Conservation (phyloP, 2,113 vertebrate genomes). For the Rhineura floridana region DNA sequence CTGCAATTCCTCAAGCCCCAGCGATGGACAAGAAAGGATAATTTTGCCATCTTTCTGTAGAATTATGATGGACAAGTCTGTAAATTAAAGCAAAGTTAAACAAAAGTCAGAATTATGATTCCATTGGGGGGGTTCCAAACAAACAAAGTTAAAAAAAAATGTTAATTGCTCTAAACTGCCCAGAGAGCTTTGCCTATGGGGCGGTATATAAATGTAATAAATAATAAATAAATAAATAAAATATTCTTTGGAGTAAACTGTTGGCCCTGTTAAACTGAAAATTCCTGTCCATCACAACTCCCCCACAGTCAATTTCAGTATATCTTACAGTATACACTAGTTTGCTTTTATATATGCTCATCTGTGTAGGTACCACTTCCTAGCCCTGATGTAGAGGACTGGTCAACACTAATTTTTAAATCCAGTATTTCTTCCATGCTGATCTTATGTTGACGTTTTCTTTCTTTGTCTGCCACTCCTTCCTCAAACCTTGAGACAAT, state of each 20-base stretch:
- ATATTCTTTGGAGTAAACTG: not conserved
- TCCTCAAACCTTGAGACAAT: not conserved
- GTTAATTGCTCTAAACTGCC: too few relatives aligned
- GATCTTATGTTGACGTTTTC: not conserved
- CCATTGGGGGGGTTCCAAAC: too few relatives aligned
- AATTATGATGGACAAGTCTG: conserved; percentile 32
- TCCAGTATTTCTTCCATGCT: not conserved
- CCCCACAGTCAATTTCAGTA: not conserved
- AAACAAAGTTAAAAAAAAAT: too few relatives aligned
- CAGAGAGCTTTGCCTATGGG: too few relatives aligned
- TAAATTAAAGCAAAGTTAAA: conserved; percentile 32
- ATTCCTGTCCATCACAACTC: not conserved
- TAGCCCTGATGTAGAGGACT: not conserved
- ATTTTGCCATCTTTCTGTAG: conserved; percentile 50
- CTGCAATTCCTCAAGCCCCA: conserved; percentile 49
- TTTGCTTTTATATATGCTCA: not conserved
- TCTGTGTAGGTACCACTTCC: not conserved
- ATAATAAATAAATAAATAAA: not conserved
- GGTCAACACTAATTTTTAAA: not conserved
- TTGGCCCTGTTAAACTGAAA: not conserved
- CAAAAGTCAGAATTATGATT: not conserved
- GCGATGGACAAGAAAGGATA: conserved; percentile 5
- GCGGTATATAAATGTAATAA: too few relatives aligned
- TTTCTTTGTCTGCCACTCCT: not conserved
- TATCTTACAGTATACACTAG: not conserved